A percentile compares a stretch with the other conserved stretches of the same genome.
Evolutionary conservation across 2,797 vertebrate genomes (phyloP).

Genomic region (Tiaroga cobitis): DNA sequence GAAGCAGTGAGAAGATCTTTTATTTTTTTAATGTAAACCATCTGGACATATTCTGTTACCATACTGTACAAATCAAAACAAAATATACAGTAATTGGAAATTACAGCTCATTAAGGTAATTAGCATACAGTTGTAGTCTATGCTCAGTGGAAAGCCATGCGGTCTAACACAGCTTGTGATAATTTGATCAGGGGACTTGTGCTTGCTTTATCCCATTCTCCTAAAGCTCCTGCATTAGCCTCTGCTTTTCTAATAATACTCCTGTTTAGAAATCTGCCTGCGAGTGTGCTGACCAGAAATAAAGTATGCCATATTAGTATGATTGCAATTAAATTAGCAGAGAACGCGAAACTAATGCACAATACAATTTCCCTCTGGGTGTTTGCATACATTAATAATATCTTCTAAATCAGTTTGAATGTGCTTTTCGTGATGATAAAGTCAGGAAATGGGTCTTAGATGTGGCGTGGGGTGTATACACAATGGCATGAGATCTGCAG

Average conservation of each 20-base stretch:
- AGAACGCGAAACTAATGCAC: not conserved
- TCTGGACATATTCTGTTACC: not conserved
- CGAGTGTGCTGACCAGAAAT: not conserved
- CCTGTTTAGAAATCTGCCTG: not conserved
- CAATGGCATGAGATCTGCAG: slow-evolving; percentile 20
- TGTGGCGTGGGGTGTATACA: slow-evolving; percentile 1
- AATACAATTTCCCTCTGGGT: not conserved
- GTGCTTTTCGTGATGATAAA: slow-evolving; percentile 10
- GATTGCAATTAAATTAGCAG: not conserved
- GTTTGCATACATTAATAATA: not conserved
- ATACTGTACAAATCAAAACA: not conserved
- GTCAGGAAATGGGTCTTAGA: slow-evolving; percentile 21
- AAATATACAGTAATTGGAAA: slow-evolving; percentile 11
- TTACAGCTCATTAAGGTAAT: slow-evolving; percentile 23
- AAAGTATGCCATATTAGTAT: not conserved
- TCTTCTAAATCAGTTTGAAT: not conserved
- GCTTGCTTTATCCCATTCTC: not conserved
- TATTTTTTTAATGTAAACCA: not conserved
- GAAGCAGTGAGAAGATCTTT: not conserved
- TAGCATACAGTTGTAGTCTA: not conserved
- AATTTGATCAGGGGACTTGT: slow-evolving; percentile 5
- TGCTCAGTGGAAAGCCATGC: not conserved
- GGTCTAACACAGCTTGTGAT: slow-evolving; percentile 6
- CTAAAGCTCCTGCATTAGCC: not conserved
- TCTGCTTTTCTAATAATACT: not conserved